Evolutionary conservation across 2,888 invertebrate genomes (phyloP).

Genomic region (Thymelicus sylvestris): DNA sequence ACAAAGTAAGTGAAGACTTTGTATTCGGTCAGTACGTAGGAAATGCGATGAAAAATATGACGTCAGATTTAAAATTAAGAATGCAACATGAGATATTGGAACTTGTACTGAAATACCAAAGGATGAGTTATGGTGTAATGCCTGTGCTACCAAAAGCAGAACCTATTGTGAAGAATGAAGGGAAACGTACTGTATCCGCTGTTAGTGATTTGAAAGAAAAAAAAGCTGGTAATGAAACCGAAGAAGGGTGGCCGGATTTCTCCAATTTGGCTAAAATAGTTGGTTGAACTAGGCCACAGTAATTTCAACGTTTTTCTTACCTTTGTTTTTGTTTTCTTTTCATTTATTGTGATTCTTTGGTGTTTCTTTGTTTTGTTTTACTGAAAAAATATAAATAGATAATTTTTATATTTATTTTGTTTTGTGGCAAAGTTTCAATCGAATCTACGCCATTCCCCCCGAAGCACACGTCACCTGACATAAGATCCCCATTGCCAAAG

Average conservation of each 20-base stretch:
- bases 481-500: no score
- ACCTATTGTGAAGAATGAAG: conserved; percentile 17
- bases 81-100: conserved; percentile 77
- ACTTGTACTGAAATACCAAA: conserved; percentile 62
- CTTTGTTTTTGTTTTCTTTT: no score
- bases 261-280: conserved; percentile 73
- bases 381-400: no score
- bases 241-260: conserved; percentile 75
- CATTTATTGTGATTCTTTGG: no score
- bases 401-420: no score
- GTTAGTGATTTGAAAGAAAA: conserved; percentile 58
- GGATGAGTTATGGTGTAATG: conserved; percentile 41
- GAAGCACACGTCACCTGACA: neutral
- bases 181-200: conserved; percentile 21
- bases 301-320: neutral
- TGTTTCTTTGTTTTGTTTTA: no score
- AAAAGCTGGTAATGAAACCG: conserved; percentile 63
- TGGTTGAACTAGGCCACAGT: conserved; percentile 47
- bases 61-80: conserved; percentile 57
- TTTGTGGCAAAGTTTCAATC: no score
- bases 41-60: conserved; percentile 68
- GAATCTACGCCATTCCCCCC: no score
- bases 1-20: conserved; percentile 73
- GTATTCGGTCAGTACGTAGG: conserved; percentile 77
- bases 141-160: conserved; percentile 2